Evolutionary conservation across 2,113 vertebrate species (phyloP), one percentile per base, ranked within the genome.

Genomic region (Pelecanus crispus): DNA sequence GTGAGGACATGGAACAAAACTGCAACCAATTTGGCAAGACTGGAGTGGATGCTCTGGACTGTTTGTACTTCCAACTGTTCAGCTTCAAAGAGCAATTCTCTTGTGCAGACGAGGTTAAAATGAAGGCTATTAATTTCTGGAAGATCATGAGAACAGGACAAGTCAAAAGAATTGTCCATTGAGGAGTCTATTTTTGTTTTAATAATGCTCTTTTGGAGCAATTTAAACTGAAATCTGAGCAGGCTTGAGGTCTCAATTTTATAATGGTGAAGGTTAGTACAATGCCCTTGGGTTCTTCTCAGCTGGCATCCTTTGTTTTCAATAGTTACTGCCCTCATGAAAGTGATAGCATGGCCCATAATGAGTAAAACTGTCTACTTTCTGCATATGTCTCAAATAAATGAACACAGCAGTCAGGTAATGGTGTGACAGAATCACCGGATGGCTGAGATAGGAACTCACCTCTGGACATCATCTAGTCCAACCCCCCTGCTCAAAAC

Each of bases 121-220:
- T 92, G 91, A 81, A 92, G 55, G 68, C 81, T 95, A 50, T 81
- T 95, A 84, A 91, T 84, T 97, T 95, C 92, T 91, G 56, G 47
- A 81, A 47, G 67, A 84, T 94, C n/a, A 47, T 74, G 49, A 79
- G 84, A 86, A 74, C 56, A 40, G 42, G 44, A 86, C 68, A 63
- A 89, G 55, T 88, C 67, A 86, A 74, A 85, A 94, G 47, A 95
- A 72, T 88, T 86, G 55, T 86, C 83, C 77, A 45, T 58, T 1
- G n/a, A 88, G 44, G 72, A 83, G 63, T 86, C 42, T 83, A 65
- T 90, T 95, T 95, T 89, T 66, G 59, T 81, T 94, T 89, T 81
- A 94, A 84, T 67, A 84, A 90, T 44, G 28, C 32, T 87, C 7
- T 78, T 95, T 91, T 5, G 5, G 32, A 92, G 52, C 86, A 81